These are phyloP conservation scores for Falco concolor DNA, from an alignment of 2,797 vertebrate genomes.

Conservation along the genomic window DNA sequence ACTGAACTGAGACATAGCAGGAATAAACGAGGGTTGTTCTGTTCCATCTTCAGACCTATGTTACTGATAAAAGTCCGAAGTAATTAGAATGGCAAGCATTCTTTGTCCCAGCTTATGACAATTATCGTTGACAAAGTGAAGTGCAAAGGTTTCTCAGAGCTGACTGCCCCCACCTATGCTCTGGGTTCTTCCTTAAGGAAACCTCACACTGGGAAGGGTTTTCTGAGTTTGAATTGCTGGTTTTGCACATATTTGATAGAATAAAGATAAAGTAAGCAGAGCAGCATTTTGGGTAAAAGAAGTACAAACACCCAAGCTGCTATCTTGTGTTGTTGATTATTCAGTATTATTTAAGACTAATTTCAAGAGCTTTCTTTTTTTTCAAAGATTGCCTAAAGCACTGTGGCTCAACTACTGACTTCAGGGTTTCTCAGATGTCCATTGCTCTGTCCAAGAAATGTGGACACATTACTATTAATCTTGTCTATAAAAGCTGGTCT, in stretches of 20 bases:
- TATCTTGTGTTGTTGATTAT: background rate
- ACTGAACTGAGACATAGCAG: background rate
- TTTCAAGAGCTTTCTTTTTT: background rate
- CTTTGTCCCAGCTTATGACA: background rate
- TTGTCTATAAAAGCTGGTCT: background rate
- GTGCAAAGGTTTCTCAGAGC: background rate
- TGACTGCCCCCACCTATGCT: background rate
- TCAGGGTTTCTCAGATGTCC: background rate
- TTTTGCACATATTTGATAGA: background rate
- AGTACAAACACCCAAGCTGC: background rate
- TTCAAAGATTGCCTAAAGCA: background rate
- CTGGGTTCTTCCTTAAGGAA: background rate
- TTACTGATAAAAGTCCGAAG: background rate
- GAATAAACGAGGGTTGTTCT: background rate
- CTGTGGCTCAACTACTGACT: background rate
- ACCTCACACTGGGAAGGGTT: background rate
- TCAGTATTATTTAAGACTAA: background rate
- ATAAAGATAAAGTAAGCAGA: background rate
- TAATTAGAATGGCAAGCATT: background rate
- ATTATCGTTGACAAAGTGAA: background rate
- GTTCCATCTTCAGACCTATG: background rate
- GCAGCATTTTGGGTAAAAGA: background rate
- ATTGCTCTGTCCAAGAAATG: background rate
- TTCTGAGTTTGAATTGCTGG: accelerated
- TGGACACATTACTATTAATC: background rate